Evolutionary conservation across 2,797 vertebrate species (phyloP), one percentile per base, ranked within the genome.

Genomic region (Sebastes umbrosus): DNA sequence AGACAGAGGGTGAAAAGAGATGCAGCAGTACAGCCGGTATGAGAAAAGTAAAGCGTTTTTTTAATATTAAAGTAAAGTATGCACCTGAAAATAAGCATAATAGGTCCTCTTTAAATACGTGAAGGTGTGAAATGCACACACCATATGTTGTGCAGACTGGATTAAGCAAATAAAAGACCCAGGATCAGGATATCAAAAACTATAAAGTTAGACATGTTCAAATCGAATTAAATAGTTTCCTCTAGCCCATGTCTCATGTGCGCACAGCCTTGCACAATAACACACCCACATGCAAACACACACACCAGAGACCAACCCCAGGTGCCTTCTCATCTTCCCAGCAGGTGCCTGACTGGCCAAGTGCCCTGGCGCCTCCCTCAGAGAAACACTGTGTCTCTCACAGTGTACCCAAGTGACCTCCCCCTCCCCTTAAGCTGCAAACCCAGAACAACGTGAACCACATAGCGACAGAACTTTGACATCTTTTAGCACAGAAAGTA

Each of bases 291-390:
- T 4, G 58, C 12, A 69, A 60, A 73, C 11, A 58, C 69, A 68
- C 54, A 72, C 57, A 78, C 62, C 55, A 59, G 43, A 69, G 60
- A 81, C 64, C 22, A 69, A 85, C 68, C 80, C 84, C 88, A 89
- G 84, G 84, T 88, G 87, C 46, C 20, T 85, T 91, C 85, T 86
- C 88, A 76, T 88, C 83, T 85, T 90, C 55, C 69, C 73, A 85
- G 87, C 84, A 88, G 85, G 87, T 89, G 79, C 76, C 77, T 79
- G 82, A 69, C 87, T 80, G 88, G 74, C 85, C 80, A 31, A 77
- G 50, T 76, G 88, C 87, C 92, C 79, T 46, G 80, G 70, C 63
- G 78, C 79, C 73, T 84, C 84, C 86, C 82, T 88, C 66, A 79
- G 69, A 90, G 84, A 85, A 88, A 75, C 80, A 76, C 55, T 54